These are phyloP conservation scores for Ameiurus melas DNA, from an alignment of 2,113 vertebrate genomes.

Conservation along the genomic window DNA sequence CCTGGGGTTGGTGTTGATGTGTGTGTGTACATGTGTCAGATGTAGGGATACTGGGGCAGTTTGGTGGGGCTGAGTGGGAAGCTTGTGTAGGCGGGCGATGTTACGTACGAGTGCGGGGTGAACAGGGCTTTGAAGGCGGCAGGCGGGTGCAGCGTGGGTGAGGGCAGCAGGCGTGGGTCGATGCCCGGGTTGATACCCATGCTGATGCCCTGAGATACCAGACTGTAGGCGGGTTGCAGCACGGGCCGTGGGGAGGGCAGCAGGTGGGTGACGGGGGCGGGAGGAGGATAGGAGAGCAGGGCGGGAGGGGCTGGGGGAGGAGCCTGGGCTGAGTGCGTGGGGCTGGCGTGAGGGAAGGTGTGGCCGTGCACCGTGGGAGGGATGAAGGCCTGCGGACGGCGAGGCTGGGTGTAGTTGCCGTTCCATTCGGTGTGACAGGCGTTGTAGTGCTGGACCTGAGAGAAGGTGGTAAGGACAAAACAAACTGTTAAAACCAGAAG, in stretches of 20 bases:
- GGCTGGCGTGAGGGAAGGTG: conserved; percentile 88
- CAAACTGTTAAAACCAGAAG: background rate
- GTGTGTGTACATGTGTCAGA: conserved; percentile 66
- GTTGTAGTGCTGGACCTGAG: conserved; percentile 84
- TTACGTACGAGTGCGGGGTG: conserved; percentile 87
- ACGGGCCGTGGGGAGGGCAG: conserved; percentile 81
- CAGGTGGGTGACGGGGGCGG: conserved; percentile 81
- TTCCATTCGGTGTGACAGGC: conserved; percentile 92
- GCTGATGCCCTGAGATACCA: conserved; percentile 86
- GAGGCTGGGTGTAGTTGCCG: conserved; percentile 82
- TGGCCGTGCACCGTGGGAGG: conserved; percentile 79
- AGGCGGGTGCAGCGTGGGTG: conserved; percentile 78
- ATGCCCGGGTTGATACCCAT: conserved; percentile 85
- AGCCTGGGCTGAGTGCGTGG: conserved; percentile 80
- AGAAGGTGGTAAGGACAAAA: background rate
- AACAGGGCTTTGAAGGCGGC: conserved; percentile 85
- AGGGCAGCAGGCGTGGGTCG: conserved; percentile 71
- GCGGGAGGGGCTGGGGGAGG: conserved; percentile 76
- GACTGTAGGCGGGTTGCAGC: conserved; percentile 83
- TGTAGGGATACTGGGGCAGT: conserved; percentile 93
- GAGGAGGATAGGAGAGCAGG: conserved; percentile 82
- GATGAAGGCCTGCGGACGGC: conserved; percentile 88
- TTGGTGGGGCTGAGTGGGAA: conserved; percentile 96
- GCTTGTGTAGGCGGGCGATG: conserved; percentile 87
- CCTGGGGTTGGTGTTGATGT: background rate